Evolutionary conservation across 2,113 vertebrate species (phyloP), one percentile per base, ranked within the genome.

Genomic region (Hippocampus guttulatus): DNA sequence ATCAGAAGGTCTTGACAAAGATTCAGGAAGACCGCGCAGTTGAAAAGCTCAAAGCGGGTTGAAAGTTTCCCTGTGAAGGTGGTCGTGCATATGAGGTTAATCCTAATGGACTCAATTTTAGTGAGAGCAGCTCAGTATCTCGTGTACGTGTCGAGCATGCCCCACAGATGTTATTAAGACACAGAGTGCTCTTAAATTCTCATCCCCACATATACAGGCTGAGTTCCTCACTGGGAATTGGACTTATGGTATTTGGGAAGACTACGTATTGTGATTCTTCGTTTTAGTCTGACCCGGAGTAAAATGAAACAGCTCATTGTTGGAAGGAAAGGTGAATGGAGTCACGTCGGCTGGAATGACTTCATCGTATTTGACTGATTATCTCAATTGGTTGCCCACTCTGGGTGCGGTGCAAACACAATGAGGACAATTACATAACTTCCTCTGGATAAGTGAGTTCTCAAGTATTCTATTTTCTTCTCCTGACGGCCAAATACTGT

Each of bases 261-360:
- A 60, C 6, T 20, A 1, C 3, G 21, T 64, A n/a, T 41, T 43
- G 40, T 14, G 23, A 43, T 23, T 41, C 3, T 64, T 9, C 2
- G 27, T 57, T 25, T 57, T 57, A 25, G 23, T 14, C 55, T 58
- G 23, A 58, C 1, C 55, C 25, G 14, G 55, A 3, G 52, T 20
- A n/a, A 23, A 9, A 55, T 12, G 21, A 14, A 58, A 27, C 27
- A 6, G 73, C 72, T 45, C 73, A 51, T 33, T 45, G 25, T 40
- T 43, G 0, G 72, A 73, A 55, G 21, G 47, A 63, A 64, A 47
- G 58, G 67, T 88, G 81, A 75, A 73, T 47, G 33, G 27, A 71
- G 85, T 88, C 88, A 91, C 86, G 83, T 90, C 88, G 71, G 67
- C 71, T 33, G 64, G n/a, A 66, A 2, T 70, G 58, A 64, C 58